Evolutionary conservation across 2,888 invertebrate species (phyloP).

Genomic region (Antheraea yamamai): DNA sequence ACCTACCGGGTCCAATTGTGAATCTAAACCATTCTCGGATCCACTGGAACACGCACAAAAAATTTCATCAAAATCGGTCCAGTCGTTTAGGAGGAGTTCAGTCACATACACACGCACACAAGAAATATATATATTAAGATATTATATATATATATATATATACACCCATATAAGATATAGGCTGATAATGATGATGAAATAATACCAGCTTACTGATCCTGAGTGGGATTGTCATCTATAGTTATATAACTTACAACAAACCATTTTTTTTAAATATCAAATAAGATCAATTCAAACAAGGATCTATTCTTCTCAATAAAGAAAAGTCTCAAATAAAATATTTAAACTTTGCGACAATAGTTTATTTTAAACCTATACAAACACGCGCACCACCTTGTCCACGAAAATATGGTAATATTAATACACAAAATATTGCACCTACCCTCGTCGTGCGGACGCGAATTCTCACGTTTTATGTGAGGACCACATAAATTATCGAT

Average conservation of each 20-base stretch:
- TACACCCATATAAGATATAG: too few species aligned
- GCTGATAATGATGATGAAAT: too few species aligned
- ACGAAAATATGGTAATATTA: conserved; percentile 26
- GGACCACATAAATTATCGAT: conserved; percentile 51
- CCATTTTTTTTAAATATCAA: not conserved
- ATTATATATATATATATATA: too few species aligned
- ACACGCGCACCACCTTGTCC: conserved; percentile 26
- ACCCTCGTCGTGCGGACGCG: conserved; percentile 25
- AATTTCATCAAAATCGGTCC: too few species aligned
- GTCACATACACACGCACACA: too few species aligned
- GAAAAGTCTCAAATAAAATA: not conserved
- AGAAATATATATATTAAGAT: too few species aligned
- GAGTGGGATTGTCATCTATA: not conserved
- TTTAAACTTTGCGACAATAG: conserved; percentile 18
- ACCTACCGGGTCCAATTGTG: too few species aligned
- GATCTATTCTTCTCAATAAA: not conserved
- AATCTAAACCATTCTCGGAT: too few species aligned
- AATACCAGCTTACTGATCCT: too few species aligned
- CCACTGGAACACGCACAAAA: too few species aligned
- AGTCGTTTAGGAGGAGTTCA: too few species aligned
- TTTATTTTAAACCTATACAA: conserved; percentile 25
- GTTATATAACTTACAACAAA: not conserved
- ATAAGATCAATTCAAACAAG: not conserved
- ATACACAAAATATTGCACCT: conserved; percentile 34
- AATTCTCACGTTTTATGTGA: conserved; percentile 49